These are phyloP conservation scores for Apistogramma diplotaenia DNA, from an alignment of 2,113 vertebrate species.

Conservation along the genomic window DNA sequence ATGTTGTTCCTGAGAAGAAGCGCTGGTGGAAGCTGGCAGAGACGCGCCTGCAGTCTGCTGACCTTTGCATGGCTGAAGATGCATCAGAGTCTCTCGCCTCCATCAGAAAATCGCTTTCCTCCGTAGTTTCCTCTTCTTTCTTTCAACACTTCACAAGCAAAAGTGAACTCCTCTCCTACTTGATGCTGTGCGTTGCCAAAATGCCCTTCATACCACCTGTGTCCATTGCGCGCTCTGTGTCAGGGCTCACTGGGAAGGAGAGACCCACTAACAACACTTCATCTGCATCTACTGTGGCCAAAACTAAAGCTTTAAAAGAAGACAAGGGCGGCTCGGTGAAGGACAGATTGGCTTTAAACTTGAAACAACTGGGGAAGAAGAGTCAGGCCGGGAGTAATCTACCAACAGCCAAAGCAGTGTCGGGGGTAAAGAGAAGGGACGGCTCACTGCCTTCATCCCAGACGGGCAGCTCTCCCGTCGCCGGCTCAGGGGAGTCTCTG, in stretches of 20 bases:
- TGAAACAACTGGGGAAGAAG: conserved; percentile 69
- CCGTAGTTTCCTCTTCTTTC: background rate
- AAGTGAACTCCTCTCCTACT: conserved; percentile 63
- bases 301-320: conserved; percentile 10
- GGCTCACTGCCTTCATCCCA: conserved; percentile 16
- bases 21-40: background rate
- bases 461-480: conserved; percentile 1
- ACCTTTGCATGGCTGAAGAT: conserved; percentile 58
- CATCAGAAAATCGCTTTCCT: background rate
- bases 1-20: background rate
- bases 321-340: conserved; percentile 48
- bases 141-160: conserved; percentile 32
- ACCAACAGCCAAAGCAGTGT: conserved; percentile 28
- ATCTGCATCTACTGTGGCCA: background rate
- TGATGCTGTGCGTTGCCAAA: conserved; percentile 65
- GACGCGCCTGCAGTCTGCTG: background rate
- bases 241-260: conserved; percentile 36
- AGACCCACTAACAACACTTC: background rate
- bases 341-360: conserved; percentile 63
- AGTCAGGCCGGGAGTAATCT: conserved; percentile 51
- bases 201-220: conserved; percentile 77
- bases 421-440: conserved; percentile 38
- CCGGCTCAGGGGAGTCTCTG: conserved; percentile 38
- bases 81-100: background rate
- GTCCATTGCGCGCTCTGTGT: conserved; percentile 33